Evolutionary conservation across 2,888 invertebrate species (phyloP), one percentile per base, ranked within the genome.

Genomic region (Cataglyphis albicans): DNA sequence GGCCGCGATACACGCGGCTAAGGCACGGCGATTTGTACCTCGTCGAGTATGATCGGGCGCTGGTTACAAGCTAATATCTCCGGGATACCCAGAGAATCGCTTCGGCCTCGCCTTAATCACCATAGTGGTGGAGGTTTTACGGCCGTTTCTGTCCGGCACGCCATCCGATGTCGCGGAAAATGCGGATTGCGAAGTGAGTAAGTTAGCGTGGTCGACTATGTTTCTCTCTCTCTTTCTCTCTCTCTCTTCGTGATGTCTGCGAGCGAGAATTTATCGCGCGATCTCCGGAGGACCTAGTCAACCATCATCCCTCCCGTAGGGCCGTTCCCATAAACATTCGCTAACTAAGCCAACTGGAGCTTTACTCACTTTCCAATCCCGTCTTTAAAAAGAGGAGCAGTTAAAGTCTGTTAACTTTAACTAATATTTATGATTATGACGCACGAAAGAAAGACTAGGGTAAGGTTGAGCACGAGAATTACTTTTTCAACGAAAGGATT

Each of bases 81-180:
- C 12, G 59, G 44, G 59, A 21, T 48, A 59, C 25, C 72, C 59
- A 44, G 59, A 21, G 70, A 59, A 29, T 41, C 6, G 61, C 41
- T 9, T 18, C 32, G 59, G 25, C 70, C 70, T 21, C 44, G 78
- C 59, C 72, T 70, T 61, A 59, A 70, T 80, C 70, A 59, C 35
- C 32, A 21, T 25, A 75, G 61, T 75, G 65, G 65, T 80, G 57
- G 84, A 87, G 68, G 82, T 84, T 83, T 87, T 88, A 87, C 81
- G 70, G 21, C 25, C 48, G 55, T 52, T 21, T 48, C 59, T 74
- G 67, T 55, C 75, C 78, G 78, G 70, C 32, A 25, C 25, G 72
- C 78, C 78, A 80, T 1, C 25, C 78, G 78, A 80, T 80, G 78
- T 70, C 78, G 70, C 70, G 70, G 70, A 80, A 80, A 80, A 80